These are phyloP conservation scores for Lacerta agilis DNA, from an alignment of 2,797 vertebrate species.

Conservation along the genomic window DNA sequence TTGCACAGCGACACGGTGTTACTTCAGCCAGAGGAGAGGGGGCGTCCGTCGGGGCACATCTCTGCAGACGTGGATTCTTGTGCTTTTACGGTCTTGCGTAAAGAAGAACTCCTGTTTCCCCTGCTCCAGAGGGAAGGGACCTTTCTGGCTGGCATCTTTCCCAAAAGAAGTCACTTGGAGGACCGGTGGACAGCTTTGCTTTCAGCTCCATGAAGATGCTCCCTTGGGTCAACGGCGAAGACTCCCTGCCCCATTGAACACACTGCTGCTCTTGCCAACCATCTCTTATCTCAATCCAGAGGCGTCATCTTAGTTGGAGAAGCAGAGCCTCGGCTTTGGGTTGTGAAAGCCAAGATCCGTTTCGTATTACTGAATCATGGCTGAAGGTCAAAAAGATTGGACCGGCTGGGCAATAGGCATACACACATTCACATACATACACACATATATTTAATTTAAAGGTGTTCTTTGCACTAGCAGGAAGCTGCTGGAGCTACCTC, in stretches of 20 bases:
- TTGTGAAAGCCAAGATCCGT: not conserved
- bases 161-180: not conserved
- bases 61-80: no score
- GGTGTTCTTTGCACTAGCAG: constrained; percentile 11
- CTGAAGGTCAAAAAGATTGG: not conserved
- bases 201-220: constrained; percentile 42
- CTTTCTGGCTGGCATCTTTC: not conserved
- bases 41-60: not conserved
- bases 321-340: not conserved
- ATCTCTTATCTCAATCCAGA: constrained; percentile 17
- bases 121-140: not conserved
- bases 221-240: constrained; percentile 29
- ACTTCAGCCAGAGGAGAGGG: not conserved
- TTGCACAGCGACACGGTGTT: not conserved
- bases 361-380: not conserved
- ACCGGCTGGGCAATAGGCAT: not conserved
- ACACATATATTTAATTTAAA: not conserved
- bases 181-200: constrained; percentile 49
- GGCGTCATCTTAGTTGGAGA: not conserved
- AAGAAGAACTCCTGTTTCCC: not conserved
- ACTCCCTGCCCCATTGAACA: constrained; percentile 17
- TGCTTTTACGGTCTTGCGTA: no score
- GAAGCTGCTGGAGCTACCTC: constrained; percentile 29
- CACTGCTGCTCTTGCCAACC: constrained; percentile 49
- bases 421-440: no score